Conservation (phyloP, 2,113 vertebrate species). For the Heliornis fulica region DNA sequence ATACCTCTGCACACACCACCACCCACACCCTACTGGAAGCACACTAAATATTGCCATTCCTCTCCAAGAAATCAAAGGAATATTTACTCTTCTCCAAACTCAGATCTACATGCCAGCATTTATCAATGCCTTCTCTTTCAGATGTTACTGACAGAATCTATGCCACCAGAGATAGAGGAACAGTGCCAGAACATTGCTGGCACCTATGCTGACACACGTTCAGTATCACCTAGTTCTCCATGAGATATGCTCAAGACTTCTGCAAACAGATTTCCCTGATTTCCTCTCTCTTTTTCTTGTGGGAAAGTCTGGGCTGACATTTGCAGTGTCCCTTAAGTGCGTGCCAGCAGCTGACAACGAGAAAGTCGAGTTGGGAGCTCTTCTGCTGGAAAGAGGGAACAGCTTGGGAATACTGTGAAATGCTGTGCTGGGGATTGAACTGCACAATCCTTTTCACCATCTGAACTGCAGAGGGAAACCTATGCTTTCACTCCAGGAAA, state of each 20-base stretch:
- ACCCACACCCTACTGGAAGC: not conserved
- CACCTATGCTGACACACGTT: not conserved
- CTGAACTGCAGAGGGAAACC: conserved; percentile 31
- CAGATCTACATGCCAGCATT: not conserved
- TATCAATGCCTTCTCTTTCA: not conserved
- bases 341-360: not conserved
- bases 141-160: not conserved
- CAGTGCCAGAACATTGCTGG: not conserved
- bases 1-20: not conserved
- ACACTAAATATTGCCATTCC: not conserved
- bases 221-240: not conserved
- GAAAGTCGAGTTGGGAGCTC: not conserved
- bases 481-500: not conserved
- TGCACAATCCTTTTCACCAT: not conserved
- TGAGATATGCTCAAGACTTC: not conserved
- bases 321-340: not conserved
- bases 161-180: not conserved
- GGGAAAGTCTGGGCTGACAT: not conserved
- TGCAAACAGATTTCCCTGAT: not conserved
- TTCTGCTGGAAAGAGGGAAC: not conserved
- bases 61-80: not conserved
- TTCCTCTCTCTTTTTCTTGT: not conserved
- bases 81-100: not conserved
- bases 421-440: not conserved
- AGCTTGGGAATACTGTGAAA: not conserved